Base-by-base conservation (phyloP, 2,113 vertebrate species). In the Falcunculus frontatus region DNA sequence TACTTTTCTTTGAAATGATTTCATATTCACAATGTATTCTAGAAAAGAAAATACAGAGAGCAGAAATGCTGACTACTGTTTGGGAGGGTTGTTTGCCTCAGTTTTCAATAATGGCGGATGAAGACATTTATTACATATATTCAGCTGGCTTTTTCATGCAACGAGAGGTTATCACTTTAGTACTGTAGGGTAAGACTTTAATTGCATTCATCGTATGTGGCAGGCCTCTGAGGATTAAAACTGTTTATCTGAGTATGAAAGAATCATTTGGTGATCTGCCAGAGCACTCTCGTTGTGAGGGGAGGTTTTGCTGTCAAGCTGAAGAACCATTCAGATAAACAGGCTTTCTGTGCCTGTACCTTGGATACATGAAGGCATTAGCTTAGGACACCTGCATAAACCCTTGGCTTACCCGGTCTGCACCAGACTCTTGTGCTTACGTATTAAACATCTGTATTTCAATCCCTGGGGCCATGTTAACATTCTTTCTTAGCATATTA, bases 181-280 rank as follows among this genome's bases (percentile, higher is more conserved):
- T 89, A 42, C 84, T 84, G 62, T 50, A 84, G 85, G 80, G 92
- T 77, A 95, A 88, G 75, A 59, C 81, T 97, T 97, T 97, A 97
- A 97, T 97, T 97, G 84, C 63, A 23, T 94, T 96, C 94, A 95
- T 96, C 95, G 77, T 92, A 87, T 87, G 46, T 84, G 82, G 75
- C 33, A 21, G 56, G 81, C 65, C 83, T 97, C 95, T 80, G 47
- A 97, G 95, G 89, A 96, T 96, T 95, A 86, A 93, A 97, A 47
- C 50, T 96, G 67, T 97, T 96, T 97, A 89, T 96, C 78, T 92
- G 92, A 41, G 13, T 96, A 49, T 59, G 96, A 97, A 92, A 92
- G 88, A 85, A 94, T 95, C 68, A 57, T 84, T 97, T 97, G 95
- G 88, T 87, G 56, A 96, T 96, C 57, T 97, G 84, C 95, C 96